phyloP scores from a whole-genome alignment of 2,888 invertebrate genomes.

The Pteria penguin region DNA sequence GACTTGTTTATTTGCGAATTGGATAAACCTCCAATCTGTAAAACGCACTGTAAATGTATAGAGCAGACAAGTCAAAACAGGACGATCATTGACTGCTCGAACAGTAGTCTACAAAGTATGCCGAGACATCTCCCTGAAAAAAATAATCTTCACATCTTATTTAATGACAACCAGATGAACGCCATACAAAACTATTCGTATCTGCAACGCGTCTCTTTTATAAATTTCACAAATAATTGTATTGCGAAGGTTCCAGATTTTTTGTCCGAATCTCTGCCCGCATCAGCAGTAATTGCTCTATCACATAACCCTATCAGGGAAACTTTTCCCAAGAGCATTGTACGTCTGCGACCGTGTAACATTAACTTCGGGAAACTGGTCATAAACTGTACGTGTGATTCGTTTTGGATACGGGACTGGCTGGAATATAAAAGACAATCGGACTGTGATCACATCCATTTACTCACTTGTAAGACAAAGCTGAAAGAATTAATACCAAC shows the following conservation, averaged over 20 bases:
- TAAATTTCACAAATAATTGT: too few relatives aligned
- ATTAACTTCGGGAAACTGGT: neutral
- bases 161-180: slow-evolving; percentile 8
- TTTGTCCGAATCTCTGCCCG: too few relatives aligned
- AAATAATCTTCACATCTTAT: neutral
- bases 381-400: slow-evolving; percentile 12
- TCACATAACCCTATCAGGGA: too few relatives aligned
- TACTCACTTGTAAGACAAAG: neutral
- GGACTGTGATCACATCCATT: neutral
- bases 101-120: neutral
- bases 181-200: too few relatives aligned
- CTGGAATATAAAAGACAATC: neutral
- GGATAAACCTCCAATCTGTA: slow-evolving; percentile 3
- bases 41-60: slow-evolving; percentile 18
- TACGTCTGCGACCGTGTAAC: slow-evolving; percentile 12
- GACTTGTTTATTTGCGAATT: slow-evolving; percentile 28
- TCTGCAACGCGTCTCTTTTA: too few relatives aligned
- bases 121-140: neutral
- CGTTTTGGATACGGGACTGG: slow-evolving; percentile 1
- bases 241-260: too few relatives aligned
- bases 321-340: slow-evolving; percentile 8
- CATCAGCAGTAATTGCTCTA: too few relatives aligned
- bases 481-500: neutral
- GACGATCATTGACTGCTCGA: slow-evolving; percentile 19
- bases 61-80: slow-evolving; percentile 23